phyloP scores from a whole-genome alignment of 1,140 invertebrate genomes.

The Muscidifurax raptorellus region DNA sequence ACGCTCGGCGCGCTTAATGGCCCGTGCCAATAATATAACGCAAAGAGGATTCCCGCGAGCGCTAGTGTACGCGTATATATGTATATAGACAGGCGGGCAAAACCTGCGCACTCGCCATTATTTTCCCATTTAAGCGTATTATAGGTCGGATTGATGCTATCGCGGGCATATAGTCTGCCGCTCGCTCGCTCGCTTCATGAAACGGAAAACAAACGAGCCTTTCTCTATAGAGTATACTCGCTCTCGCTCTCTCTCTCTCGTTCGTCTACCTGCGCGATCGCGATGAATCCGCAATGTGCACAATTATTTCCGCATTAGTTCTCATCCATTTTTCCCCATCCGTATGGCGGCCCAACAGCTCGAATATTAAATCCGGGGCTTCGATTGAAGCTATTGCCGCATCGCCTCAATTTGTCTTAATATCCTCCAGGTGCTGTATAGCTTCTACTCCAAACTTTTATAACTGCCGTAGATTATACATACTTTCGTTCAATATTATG shows the following conservation, averaged over 20 bases:
- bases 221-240: neutral
- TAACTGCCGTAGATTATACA: too few relatives aligned
- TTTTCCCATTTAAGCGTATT: slow-evolving; percentile 68
- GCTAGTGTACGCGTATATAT: neutral
- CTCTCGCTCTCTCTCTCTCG: neutral
- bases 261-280: neutral
- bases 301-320: slow-evolving; percentile 64
- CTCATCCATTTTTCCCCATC: slow-evolving; percentile 11
- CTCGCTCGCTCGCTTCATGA: slow-evolving; percentile 24
- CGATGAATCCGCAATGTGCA: slow-evolving; percentile 8
- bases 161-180: slow-evolving; percentile 14
- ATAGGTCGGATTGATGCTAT: slow-evolving; percentile 58
- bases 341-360: too few relatives aligned
- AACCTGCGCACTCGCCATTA: slow-evolving; percentile 55
- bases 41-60: neutral
- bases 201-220: slow-evolving; percentile 27
- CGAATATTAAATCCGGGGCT: neutral
- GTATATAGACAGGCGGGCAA: neutral
- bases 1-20: neutral
- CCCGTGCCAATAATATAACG: neutral
- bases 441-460: neutral
- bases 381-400: neutral
- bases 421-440: too few relatives aligned
- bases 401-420: neutral
- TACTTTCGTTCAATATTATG: too few relatives aligned